Percentiles rank a stretch among this genome's conserved stretches.
These are phyloP conservation scores for Notodonta dromedarius DNA, from an alignment of 2,888 invertebrate genomes.

Conservation along the genomic window DNA sequence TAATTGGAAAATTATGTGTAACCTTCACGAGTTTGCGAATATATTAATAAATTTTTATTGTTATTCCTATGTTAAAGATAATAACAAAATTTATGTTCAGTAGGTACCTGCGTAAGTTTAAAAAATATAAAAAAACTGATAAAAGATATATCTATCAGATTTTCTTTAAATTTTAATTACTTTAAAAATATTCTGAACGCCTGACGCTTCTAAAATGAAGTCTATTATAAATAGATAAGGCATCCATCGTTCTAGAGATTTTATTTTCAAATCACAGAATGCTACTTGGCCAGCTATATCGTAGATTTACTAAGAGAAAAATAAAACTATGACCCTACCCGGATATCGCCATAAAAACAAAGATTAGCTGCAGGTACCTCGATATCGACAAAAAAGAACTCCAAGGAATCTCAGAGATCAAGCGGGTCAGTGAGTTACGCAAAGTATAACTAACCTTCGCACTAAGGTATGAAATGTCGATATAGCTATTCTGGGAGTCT, in stretches of 20 bases:
- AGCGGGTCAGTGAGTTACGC: slow-evolving; percentile 17
- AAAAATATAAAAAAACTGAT: background rate
- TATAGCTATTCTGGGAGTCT: slow-evolving; percentile 34
- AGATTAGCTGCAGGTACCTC: slow-evolving; percentile 3
- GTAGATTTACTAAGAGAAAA: slow-evolving; percentile 2
- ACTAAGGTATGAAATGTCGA: slow-evolving; percentile 25
- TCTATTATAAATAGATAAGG: background rate
- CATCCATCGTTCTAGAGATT: background rate
- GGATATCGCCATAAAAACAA: slow-evolving; percentile 2
- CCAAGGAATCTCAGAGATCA: slow-evolving; percentile 12
- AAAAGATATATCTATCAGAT: background rate
- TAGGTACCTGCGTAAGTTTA: background rate
- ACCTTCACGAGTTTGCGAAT: slow-evolving; percentile 4
- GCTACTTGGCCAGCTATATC: background rate
- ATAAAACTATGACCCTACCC: background rate
- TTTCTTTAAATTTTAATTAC: too few species aligned
- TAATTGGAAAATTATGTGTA: slow-evolving; percentile 6
- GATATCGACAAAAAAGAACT: slow-evolving; percentile 8
- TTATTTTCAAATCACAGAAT: background rate
- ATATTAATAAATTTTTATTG: slow-evolving; percentile 2
- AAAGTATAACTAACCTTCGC: slow-evolving; percentile 28
- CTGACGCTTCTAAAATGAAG: too few species aligned
- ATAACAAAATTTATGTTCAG: background rate
- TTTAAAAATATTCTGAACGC: too few species aligned
- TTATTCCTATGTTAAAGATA: background rate